Evolutionary conservation across 2,113 vertebrate genomes (phyloP).

Genomic region (Scytalopus superciliaris): DNA sequence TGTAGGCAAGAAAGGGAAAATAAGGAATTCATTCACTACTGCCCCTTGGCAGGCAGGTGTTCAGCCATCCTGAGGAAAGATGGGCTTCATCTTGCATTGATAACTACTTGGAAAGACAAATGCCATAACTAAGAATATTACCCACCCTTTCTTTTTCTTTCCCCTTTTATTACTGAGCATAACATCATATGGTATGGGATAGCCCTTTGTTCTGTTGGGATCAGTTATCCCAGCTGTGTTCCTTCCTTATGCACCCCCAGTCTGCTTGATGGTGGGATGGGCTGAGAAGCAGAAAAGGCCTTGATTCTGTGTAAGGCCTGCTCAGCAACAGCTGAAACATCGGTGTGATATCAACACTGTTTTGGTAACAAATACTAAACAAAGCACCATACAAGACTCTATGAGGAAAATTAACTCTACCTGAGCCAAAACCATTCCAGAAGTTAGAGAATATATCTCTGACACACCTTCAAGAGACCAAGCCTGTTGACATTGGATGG

Average conservation of each 20-base stretch:
- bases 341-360: fast-evolving
- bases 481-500: neutral
- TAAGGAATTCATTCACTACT: neutral
- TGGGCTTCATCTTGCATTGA: fast-evolving
- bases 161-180: neutral
- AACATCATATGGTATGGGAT: no score
- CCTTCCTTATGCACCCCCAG: neutral
- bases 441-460: neutral
- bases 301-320: no score
- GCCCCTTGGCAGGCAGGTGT: no score
- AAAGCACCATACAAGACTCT: neutral
- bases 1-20: neutral
- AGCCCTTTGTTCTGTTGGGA: neutral
- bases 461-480: neutral
- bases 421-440: neutral
- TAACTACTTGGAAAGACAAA: neutral
- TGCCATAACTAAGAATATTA: neutral
- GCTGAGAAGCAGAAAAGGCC: neutral
- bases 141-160: neutral
- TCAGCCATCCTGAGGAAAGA: neutral
- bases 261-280: neutral
- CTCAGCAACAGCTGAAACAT: neutral
- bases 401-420: neutral
- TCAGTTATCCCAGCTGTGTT: neutral
- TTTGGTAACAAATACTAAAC: neutral